A percentile compares a stretch with the other conserved stretches of the same genome.
These are phyloP conservation scores for Andrena hattorfiana DNA, from an alignment of 2,888 invertebrate genomes.

Conservation along the genomic window DNA sequence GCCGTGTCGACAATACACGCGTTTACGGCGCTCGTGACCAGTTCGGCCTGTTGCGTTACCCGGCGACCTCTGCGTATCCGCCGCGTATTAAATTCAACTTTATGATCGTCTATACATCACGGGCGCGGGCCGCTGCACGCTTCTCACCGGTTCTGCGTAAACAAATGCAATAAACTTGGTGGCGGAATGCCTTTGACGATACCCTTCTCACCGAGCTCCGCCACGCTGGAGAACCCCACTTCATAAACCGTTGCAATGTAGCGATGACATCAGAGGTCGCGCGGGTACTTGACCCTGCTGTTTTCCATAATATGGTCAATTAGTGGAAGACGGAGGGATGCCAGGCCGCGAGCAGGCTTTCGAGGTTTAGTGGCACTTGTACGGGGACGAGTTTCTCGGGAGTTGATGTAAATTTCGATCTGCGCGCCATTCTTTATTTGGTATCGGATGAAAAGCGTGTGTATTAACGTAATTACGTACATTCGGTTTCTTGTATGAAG, in stretches of 20 bases:
- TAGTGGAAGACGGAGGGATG: constrained; percentile 66
- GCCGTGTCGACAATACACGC: constrained; percentile 29
- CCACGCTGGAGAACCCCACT: constrained; percentile 21
- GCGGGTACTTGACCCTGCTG: constrained; percentile 77
- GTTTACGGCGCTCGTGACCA: constrained; percentile 43
- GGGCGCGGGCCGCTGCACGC: constrained; percentile 4
- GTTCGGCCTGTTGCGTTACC: constrained; percentile 40
- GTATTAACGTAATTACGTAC: background rate
- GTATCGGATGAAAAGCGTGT: background rate
- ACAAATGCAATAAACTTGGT: constrained; percentile 59
- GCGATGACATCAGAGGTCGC: constrained; percentile 78
- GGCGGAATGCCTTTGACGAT: constrained; percentile 54
- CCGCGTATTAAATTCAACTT: constrained; percentile 61
- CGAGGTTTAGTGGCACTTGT: constrained; percentile 56
- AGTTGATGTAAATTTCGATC: background rate
- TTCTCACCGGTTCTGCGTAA: constrained; percentile 47
- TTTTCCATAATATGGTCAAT: constrained; percentile 80
- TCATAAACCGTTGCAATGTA: constrained; percentile 54
- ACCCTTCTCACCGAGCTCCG: constrained; percentile 39
- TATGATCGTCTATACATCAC: constrained; percentile 56
- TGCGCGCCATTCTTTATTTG: background rate
- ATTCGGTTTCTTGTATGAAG: background rate
- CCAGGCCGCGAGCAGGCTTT: constrained; percentile 45
- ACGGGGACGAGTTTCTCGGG: constrained; percentile 50
- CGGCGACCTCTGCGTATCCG: constrained; percentile 36